phyloP scores from a whole-genome alignment of 92 coral and sea anemone genomes.

The Heteractis magnifica region DNA sequence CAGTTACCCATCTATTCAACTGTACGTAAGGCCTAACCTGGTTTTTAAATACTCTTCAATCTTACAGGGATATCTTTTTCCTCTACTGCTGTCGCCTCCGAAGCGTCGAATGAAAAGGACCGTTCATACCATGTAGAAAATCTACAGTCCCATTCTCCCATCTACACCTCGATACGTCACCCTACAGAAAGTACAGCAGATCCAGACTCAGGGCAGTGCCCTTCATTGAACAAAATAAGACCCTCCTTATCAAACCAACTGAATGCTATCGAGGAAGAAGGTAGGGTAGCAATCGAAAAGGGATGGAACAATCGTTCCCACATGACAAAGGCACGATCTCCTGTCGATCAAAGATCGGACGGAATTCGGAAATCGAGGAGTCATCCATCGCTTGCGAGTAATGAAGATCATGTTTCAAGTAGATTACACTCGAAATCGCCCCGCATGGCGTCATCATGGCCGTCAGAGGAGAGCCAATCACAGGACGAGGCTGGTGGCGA shows the following conservation, averaged over 20 bases:
- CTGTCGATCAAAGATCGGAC: background rate
- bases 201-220: background rate
- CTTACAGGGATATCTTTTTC: background rate
- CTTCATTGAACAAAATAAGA: background rate
- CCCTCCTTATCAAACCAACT: background rate
- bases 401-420: background rate
- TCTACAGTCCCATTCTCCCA: background rate
- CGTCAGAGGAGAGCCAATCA: constrained; percentile 1
- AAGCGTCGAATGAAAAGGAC: background rate
- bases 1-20: too few relatives aligned
- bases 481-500: constrained; percentile 13
- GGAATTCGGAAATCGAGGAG: background rate
- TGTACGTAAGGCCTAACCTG: background rate
- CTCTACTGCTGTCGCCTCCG: background rate
- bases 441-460: background rate
- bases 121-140: background rate
- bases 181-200: background rate
- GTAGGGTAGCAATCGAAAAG: background rate
- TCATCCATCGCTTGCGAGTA: background rate
- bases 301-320: background rate
- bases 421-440: background rate
- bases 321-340: background rate
- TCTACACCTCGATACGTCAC: background rate
- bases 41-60: background rate
- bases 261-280: background rate